phyloP scores from a whole-genome alignment of 1,140 invertebrate genomes.

The Eciton burchellii region DNA sequence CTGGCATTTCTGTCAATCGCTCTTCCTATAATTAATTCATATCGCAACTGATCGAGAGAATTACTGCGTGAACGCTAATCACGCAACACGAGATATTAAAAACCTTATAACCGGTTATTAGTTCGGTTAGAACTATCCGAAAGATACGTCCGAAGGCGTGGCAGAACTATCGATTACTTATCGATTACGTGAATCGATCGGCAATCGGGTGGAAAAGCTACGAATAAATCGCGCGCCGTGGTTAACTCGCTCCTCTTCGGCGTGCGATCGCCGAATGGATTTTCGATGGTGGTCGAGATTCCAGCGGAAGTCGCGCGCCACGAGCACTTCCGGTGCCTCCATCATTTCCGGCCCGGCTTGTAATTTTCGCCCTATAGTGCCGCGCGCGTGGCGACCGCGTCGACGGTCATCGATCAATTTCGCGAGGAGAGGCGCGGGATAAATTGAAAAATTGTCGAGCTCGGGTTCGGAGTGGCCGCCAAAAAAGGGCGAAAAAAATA shows the following conservation, averaged over 20 bases:
- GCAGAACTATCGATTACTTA: background rate
- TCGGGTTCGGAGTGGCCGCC: slow-evolving; percentile 18
- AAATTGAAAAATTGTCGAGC: slow-evolving; percentile 60
- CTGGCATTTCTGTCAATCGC: background rate
- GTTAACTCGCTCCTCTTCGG: slow-evolving; percentile 37
- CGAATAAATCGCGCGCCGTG: slow-evolving; percentile 14
- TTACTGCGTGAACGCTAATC: too few species aligned
- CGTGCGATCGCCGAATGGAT: slow-evolving; percentile 48
- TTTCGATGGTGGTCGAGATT: slow-evolving; percentile 49
- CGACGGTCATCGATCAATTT: slow-evolving; percentile 58
- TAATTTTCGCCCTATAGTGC: slow-evolving; percentile 67
- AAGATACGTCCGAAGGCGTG: background rate
- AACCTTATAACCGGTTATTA: too few species aligned
- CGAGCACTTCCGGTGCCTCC: slow-evolving; percentile 64
- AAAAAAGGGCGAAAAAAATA: background rate
- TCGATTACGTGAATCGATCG: slow-evolving; percentile 7
- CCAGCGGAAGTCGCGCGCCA: slow-evolving; percentile 54
- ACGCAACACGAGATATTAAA: too few species aligned
- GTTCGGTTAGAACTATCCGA: too few species aligned
- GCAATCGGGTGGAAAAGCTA: background rate
- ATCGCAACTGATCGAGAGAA: too few species aligned
- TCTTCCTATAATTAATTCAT: too few species aligned
- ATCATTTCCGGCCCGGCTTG: slow-evolving; percentile 69
- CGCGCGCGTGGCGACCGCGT: slow-evolving; percentile 41
- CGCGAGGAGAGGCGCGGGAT: slow-evolving; percentile 18